Conservation (phyloP, 2,888 invertebrate genomes). For the Lasius fuliginosus region DNA sequence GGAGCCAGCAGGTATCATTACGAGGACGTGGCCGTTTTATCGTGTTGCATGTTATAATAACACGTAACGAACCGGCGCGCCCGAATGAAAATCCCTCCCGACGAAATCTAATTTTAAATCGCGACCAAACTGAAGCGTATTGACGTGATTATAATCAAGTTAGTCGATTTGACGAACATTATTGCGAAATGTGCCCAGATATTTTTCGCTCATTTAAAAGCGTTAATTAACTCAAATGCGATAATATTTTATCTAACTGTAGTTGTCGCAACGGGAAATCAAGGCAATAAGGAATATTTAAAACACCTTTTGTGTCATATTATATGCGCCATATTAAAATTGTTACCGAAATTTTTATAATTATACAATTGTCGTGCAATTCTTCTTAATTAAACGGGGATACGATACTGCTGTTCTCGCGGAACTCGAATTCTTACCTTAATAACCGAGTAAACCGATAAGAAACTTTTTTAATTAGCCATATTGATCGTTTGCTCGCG, state of each 20-base stretch:
- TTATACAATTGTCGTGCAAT: constrained; percentile 5
- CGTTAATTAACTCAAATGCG: constrained; percentile 24
- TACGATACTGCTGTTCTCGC: constrained; percentile 8
- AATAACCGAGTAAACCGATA: constrained; percentile 44
- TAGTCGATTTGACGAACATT: constrained; percentile 33
- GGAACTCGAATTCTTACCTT: constrained; percentile 14
- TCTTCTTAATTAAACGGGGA: constrained; percentile 38
- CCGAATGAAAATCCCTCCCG: constrained; percentile 36
- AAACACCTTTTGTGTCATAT: neutral
- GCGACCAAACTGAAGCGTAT: constrained; percentile 37
- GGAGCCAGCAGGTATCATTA: constrained; percentile 18
- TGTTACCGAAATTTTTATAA: neutral
- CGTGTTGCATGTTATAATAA: constrained; percentile 27
- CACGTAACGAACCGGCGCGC: constrained; percentile 11
- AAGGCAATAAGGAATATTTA: neutral
- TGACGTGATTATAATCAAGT: constrained; percentile 16
- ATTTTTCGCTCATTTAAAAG: constrained; percentile 1
- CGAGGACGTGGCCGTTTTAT: constrained; percentile 46
- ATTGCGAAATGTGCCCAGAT: neutral
- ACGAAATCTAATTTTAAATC: constrained; percentile 42
- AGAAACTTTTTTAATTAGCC: constrained; percentile 56
- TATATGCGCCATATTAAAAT: neutral
- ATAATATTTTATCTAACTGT: neutral
- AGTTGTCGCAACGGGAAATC: neutral
- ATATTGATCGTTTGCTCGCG: constrained; percentile 47